These are phyloP conservation scores for Tenebrio molitor DNA, from an alignment of 1,140 invertebrate species.

Conservation along the genomic window DNA sequence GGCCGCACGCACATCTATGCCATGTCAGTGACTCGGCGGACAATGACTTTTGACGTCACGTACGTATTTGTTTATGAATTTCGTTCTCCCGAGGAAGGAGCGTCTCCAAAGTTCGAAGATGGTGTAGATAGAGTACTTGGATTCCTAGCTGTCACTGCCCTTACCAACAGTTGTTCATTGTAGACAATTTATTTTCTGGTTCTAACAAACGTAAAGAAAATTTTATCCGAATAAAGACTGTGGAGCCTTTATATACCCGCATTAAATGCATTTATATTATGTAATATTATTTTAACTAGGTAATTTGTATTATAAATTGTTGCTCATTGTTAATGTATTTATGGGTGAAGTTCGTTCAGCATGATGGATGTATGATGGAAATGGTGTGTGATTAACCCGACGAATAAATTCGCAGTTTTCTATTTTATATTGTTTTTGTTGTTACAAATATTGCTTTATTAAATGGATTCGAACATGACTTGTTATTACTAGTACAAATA, in stretches of 20 bases:
- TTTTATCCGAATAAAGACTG: constrained; percentile 43
- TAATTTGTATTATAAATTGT: constrained; percentile 52
- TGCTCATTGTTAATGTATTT: constrained; percentile 53
- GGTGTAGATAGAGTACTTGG: constrained; percentile 35
- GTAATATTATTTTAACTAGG: constrained; percentile 37
- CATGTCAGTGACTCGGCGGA: constrained; percentile 54
- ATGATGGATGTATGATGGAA: constrained; percentile 42
- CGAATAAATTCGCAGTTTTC: constrained; percentile 42
- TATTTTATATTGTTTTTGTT: too few species aligned
- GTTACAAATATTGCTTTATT: too few species aligned
- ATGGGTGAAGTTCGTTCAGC: constrained; percentile 42
- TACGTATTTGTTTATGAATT: constrained; percentile 15
- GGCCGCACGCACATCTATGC: constrained; percentile 8
- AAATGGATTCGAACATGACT: too few species aligned
- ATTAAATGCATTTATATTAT: constrained; percentile 56
- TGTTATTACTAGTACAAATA: too few species aligned
- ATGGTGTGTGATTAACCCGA: constrained; percentile 34
- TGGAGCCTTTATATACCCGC: constrained; percentile 43
- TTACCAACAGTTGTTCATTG: constrained; percentile 46
- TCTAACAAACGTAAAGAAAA: constrained; percentile 10
- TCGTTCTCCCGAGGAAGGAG: constrained; percentile 2
- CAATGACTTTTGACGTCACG: constrained; percentile 51
- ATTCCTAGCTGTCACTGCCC: constrained; percentile 52
- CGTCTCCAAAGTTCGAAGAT: background rate
- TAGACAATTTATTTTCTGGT: constrained; percentile 32